Conservation (phyloP, 2,797 vertebrate species). For the Simalia tracyae region DNA sequence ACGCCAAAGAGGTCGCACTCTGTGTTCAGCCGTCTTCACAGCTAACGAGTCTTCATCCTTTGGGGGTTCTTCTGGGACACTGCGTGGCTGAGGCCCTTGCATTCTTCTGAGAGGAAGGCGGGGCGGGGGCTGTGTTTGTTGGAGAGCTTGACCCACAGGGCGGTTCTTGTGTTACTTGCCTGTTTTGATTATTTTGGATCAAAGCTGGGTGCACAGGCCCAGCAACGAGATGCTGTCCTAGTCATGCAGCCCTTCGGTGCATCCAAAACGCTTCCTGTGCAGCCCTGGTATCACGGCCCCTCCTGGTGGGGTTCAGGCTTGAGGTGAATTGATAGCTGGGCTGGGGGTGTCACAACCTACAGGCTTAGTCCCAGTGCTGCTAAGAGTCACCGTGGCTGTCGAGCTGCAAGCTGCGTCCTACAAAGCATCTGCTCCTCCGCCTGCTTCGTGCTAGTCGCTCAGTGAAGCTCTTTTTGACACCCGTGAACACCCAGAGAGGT, state of each 20-base stretch:
- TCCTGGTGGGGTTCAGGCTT: neutral
- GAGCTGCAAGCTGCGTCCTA: neutral
- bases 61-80: neutral
- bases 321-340: neutral
- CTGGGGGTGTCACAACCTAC: neutral
- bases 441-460: neutral
- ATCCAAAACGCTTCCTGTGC: neutral
- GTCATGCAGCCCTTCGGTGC: neutral
- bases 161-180: neutral
- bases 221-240: neutral
- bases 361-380: neutral
- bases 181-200: neutral
- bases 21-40: neutral
- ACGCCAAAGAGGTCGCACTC: neutral
- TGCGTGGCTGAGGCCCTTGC: neutral
- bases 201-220: neutral
- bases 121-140: neutral
- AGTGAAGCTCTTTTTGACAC: neutral
- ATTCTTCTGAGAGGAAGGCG: neutral
- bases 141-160: neutral
- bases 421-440: neutral
- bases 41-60: neutral
- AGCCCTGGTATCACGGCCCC: neutral
- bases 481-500: neutral
- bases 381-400: neutral